These are phyloP conservation scores for Cinclus cinclus DNA, from an alignment of 2,113 vertebrate species.

Conservation along the genomic window DNA sequence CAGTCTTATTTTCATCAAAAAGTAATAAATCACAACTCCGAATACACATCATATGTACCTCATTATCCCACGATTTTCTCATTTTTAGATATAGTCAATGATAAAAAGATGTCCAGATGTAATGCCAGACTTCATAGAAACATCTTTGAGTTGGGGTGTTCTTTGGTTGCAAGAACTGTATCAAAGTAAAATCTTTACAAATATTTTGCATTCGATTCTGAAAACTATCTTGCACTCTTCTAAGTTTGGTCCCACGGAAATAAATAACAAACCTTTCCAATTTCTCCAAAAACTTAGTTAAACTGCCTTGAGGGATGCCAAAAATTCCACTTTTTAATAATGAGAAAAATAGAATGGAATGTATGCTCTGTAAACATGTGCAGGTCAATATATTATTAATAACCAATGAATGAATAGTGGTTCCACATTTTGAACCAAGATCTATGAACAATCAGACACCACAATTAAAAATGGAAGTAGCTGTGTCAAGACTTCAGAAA, in stretches of 20 bases:
- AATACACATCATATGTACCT: background rate
- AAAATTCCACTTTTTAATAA: background rate
- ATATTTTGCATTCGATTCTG: background rate
- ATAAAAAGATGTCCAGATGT: background rate
- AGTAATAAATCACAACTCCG: background rate
- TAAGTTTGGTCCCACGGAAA: background rate
- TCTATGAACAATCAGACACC: background rate
- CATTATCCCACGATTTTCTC: background rate
- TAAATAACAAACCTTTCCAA: background rate
- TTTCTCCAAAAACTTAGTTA: background rate
- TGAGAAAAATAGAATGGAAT: background rate
- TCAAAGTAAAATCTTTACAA: background rate
- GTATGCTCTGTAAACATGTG: background rate
- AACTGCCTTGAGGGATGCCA: background rate
- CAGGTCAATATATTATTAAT: background rate
- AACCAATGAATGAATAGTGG: background rate
- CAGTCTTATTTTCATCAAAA: background rate
- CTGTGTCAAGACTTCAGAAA: background rate
- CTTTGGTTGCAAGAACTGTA: background rate
- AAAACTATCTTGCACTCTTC: background rate
- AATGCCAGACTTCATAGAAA: background rate
- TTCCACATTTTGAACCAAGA: background rate
- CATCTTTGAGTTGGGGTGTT: background rate
- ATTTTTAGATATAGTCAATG: background rate
- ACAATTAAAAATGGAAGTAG: constrained; percentile 17